Percentiles rank a stretch among this genome's conserved stretches.
These are phyloP conservation scores for Pedicia rivosa DNA, from an alignment of 2,888 invertebrate genomes.

Conservation along the genomic window DNA sequence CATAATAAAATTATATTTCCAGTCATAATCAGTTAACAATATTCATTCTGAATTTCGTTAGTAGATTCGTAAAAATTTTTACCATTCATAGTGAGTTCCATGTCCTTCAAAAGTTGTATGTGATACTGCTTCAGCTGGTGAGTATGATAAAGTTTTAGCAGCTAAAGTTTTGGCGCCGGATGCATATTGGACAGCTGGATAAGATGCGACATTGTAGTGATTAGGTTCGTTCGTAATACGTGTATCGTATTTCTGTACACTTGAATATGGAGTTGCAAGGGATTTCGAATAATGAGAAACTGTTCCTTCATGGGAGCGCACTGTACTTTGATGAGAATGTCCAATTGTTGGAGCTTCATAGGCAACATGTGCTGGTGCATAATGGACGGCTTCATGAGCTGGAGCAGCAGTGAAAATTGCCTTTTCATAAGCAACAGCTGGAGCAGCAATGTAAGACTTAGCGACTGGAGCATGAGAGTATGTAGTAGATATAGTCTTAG, in stretches of 20 bases:
- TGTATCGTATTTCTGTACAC: constrained; percentile 10
- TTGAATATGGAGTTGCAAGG: constrained; percentile 9
- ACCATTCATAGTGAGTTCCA: constrained; percentile 41
- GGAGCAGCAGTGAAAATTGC: constrained; percentile 4
- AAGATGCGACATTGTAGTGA: constrained; percentile 15
- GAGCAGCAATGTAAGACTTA: too few relatives aligned
- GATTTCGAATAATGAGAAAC: constrained; percentile 10
- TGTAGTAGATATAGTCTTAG: too few relatives aligned
- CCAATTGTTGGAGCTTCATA: constrained; percentile 4
- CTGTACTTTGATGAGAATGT: constrained; percentile 8
- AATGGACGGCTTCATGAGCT: neutral
- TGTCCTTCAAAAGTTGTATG: constrained; percentile 39
- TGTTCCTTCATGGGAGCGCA: constrained; percentile 8
- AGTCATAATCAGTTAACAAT: too few relatives aligned
- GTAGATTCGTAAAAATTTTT: constrained; percentile 17
- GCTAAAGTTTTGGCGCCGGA: constrained; percentile 22
- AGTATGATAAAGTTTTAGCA: constrained; percentile 31
- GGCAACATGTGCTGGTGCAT: neutral
- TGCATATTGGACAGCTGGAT: too few relatives aligned
- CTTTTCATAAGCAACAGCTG: neutral
- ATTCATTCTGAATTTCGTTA: neutral
- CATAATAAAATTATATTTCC: too few relatives aligned
- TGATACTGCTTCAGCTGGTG: constrained; percentile 38
- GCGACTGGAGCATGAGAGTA: too few relatives aligned
- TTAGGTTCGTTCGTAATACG: constrained; percentile 5